Evolutionary conservation across 2,888 invertebrate genomes (phyloP), one percentile per base, ranked within the genome.

Genomic region (Calephelis perditalis): DNA sequence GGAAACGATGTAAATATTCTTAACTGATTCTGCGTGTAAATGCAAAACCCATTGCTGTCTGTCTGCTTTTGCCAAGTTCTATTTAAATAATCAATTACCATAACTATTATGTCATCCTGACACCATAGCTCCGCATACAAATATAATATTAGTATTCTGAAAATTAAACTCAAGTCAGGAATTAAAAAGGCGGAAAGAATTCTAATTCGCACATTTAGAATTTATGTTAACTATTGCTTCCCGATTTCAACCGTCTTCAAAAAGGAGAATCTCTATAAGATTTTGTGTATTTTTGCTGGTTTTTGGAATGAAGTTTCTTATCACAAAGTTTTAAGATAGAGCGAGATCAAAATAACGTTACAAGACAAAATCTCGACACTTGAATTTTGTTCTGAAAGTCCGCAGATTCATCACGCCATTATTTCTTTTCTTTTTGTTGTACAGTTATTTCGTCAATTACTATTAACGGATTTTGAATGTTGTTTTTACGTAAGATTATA

Each of bases 121-220:
- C 63, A 55, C 59, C 65, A 56, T 60, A 63, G 59, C 66, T 63
- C 47, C 61, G 66, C 66, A 67, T 67, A 66, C 63, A 61, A 63
- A 66, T 67, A 61, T 57, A 44, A 56, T 62, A 66, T 64, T 64
- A 58, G 58, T 61, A 12, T 59, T 61, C 60, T 57, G 59, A 26
- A 26, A 59, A 63, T 63, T 45, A 62, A 15, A 49, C 15, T 26
- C 49, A 9, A 45, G 11, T 47, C 3, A 52, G 49, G 56, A 52
- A 52, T 5, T 6, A 40, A 40, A 40, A 7, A 40, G 40, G 6
- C 5, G 40, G 7, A 40, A 40, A 40, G 40, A 40, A 40, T 40
- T 56, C 12, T n/a, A 44, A 58, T 12, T 36, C 12, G 55, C 8
- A 57, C 35, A 36, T 46, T 4, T 26, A 46, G 3, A 47, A 36